These are phyloP conservation scores for Coronaproctus castanopsis DNA, from an alignment of 2,888 invertebrate genomes.

Conservation along the genomic window DNA sequence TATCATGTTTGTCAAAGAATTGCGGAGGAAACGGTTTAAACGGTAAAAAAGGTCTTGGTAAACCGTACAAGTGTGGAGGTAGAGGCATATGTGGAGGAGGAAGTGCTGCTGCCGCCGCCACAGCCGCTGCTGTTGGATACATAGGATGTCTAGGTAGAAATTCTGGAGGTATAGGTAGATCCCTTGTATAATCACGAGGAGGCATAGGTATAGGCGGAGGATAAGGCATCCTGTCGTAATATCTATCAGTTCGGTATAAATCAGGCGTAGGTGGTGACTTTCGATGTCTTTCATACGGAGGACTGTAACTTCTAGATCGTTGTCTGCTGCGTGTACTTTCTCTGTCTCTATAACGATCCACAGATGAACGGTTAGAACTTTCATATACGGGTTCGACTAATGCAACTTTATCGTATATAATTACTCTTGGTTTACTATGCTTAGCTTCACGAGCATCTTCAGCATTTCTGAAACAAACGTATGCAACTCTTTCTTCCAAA, in stretches of 20 bases:
- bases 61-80: conserved; percentile 44
- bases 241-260: conserved; percentile 38
- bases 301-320: conserved; percentile 48
- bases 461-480: conserved; percentile 80
- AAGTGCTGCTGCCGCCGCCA: too few relatives aligned
- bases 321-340: conserved; percentile 49
- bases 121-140: too few relatives aligned
- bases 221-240: conserved; percentile 51
- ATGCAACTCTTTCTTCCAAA: conserved; percentile 80
- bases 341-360: conserved; percentile 31
- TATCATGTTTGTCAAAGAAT: conserved; percentile 47
- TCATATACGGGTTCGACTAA: conserved; percentile 86
- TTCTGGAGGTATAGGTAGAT: conserved; percentile 49
- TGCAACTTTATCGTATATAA: conserved; percentile 83
- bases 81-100: conserved; percentile 41
- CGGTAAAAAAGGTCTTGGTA: conserved; percentile 50
- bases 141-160: conserved; percentile 38
- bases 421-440: conserved; percentile 72
- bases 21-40: conserved; percentile 33
- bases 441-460: conserved; percentile 91
- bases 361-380: conserved; percentile 28
- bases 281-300: conserved; percentile 57
- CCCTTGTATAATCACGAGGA: conserved; percentile 22
- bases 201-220: conserved; percentile 48
- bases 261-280: conserved; percentile 55